Percentiles rank a stretch among this genome's conserved stretches.
phyloP scores from a whole-genome alignment of 1,140 invertebrate genomes.

The Drosophila kurseongensis region DNA sequence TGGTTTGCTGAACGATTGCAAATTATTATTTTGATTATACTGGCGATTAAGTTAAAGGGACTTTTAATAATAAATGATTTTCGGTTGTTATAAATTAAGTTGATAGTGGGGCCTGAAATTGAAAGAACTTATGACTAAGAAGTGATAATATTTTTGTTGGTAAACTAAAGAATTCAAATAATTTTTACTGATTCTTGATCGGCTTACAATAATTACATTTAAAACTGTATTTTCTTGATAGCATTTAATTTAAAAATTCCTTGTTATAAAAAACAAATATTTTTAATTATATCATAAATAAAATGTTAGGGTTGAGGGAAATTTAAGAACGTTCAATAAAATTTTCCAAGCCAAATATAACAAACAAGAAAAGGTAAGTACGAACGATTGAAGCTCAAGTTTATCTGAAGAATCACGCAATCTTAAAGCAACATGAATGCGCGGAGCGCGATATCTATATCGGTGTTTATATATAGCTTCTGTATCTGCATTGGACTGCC shows the following conservation, averaged over 20 bases:
- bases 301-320: too few species aligned
- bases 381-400: not conserved
- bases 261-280: too few species aligned
- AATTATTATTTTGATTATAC: constrained; percentile 62
- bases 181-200: too few species aligned
- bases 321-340: too few species aligned
- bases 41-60: constrained; percentile 14
- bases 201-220: too few species aligned
- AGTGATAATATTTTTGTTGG: not conserved
- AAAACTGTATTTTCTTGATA: too few species aligned
- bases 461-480: constrained; percentile 29
- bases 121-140: not conserved
- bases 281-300: too few species aligned
- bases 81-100: constrained; percentile 3
- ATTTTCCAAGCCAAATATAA: too few species aligned
- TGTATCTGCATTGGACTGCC: constrained; percentile 68
- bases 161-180: too few species aligned
- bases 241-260: too few species aligned
- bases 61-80: constrained; percentile 6
- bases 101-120: not conserved
- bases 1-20: constrained; percentile 64
- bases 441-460: constrained; percentile 9
- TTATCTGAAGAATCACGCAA: not conserved
- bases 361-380: too few species aligned
- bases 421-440: constrained; percentile 8